Evolutionary conservation across 2,113 vertebrate species (phyloP).

Genomic region (Ameiurus melas): DNA sequence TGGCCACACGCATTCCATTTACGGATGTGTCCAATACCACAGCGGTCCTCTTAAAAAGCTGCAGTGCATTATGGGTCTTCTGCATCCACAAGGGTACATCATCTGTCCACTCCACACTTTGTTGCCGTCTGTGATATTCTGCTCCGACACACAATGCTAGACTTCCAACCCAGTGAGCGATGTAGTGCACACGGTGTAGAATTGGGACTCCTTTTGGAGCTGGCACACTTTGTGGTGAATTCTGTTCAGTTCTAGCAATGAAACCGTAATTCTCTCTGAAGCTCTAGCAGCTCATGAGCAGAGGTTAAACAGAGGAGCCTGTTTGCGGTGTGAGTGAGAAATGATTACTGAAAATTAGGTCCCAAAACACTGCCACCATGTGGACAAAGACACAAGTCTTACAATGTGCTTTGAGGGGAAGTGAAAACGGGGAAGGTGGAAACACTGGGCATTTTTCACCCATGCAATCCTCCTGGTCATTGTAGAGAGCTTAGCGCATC

Average conservation of each 20-base stretch:
- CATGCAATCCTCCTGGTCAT: not conserved
- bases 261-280: not conserved
- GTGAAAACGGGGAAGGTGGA: not conserved
- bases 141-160: not conserved
- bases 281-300: not conserved
- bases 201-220: not conserved
- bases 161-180: not conserved
- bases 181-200: not conserved
- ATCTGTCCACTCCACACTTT: not conserved
- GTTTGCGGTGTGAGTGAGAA: not conserved
- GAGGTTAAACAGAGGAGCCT: not conserved
- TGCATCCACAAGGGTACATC: not conserved
- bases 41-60: not conserved
- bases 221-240: not conserved
- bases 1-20: not conserved
- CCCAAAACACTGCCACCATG: constrained; percentile 34
- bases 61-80: not conserved
- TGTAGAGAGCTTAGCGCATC: not conserved
- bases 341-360: not conserved
- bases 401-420: not conserved
- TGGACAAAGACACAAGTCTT: constrained; percentile 6
- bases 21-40: not conserved
- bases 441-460: not conserved
- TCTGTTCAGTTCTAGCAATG: not conserved
- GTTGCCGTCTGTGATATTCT: not conserved